Percentiles rank a stretch among this genome's conserved stretches.
phyloP scores from a whole-genome alignment of 2,888 invertebrate species.

The Amaurobius ferox region DNA sequence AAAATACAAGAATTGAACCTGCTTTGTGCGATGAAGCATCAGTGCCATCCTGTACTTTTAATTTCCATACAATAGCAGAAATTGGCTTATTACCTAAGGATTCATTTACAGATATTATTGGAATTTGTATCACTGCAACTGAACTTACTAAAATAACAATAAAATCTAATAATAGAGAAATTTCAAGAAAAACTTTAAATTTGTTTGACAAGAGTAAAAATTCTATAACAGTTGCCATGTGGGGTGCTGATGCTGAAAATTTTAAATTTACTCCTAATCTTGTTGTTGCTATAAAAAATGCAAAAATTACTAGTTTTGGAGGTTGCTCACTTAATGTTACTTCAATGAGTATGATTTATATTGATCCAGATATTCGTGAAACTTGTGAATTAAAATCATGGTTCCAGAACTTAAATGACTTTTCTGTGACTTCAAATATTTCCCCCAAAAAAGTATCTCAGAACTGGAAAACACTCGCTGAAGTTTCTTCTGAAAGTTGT shows the following conservation, averaged over 20 bases:
- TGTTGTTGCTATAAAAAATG: constrained; percentile 90
- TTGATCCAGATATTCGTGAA: constrained; percentile 93
- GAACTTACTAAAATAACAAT: constrained; percentile 86
- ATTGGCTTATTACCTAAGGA: constrained; percentile 84
- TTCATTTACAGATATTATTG: constrained; percentile 88
- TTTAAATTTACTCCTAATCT: constrained; percentile 88
- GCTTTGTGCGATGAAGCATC: constrained; percentile 78
- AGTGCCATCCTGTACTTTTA: constrained; percentile 87
- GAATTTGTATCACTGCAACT: constrained; percentile 86
- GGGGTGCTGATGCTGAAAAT: constrained; percentile 90
- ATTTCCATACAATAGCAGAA: constrained; percentile 86
- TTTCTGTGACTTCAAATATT: constrained; percentile 73
- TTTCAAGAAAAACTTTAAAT: constrained; percentile 91
- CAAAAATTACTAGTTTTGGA: constrained; percentile 89
- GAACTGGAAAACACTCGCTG: constrained; percentile 85
- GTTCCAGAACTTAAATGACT: constrained; percentile 84
- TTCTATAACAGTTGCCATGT: constrained; percentile 87
- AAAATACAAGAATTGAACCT: constrained; percentile 83
- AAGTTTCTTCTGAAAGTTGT: constrained; percentile 83
- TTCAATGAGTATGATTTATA: constrained; percentile 80
- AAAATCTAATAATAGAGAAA: constrained; percentile 86
- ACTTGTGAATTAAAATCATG: constrained; percentile 91
- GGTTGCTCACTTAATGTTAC: constrained; percentile 78
- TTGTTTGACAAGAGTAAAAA: constrained; percentile 91
- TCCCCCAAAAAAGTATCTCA: constrained; percentile 21